Evolutionary conservation across 2,888 invertebrate genomes (phyloP), one percentile per base, ranked within the genome.

Genomic region (Arrhopalites spinosus): DNA sequence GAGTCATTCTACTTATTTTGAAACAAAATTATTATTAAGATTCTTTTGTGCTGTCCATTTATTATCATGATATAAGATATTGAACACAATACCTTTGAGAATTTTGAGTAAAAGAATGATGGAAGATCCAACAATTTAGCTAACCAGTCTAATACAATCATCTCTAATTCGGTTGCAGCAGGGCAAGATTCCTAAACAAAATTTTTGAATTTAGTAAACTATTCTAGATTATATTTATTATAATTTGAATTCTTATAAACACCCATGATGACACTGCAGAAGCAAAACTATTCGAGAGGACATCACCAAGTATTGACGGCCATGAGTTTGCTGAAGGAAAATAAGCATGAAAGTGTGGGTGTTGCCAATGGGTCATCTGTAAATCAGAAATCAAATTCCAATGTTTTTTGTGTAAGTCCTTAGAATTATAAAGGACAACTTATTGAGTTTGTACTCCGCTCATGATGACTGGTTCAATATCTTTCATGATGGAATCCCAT

Each of bases 271-370:
- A n/a, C n/a, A n/a, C n/a, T n/a, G n/a, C n/a, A 86, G 96, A 96
- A 66, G 97, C 98, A 77, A 98, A 93, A 36, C 96, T 97, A 85
- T 95, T 95, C 1, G 95, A 92, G 75, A 99, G 87, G 96, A 99
- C 97, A 84, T 98, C 98, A 2, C 95, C 99, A 71, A 99, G 88
- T 79, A 99, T 96, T 8, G 98, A 97, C 1, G 98, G 97, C 86
- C 91, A 99, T 0, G 93, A 95, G 87, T 98, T 98, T 20, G 98
- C 99, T 17, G 98, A 91, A 1, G 99, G 98, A 85, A 99, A 99
- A 86, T 99, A 99, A 0, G 99, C 98, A 86, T 98, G 97, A 87
- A 99, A 99, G 76, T 95, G 89, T 0, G 98, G 98, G 88, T 98
- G 98, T 85, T 98, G 98, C 98, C 98, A 99, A 86, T 98, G 96